A percentile compares a stretch with the other conserved stretches of the same genome.
These are phyloP conservation scores for Fratercula arctica DNA, from an alignment of 2,797 vertebrate species.

Conservation along the genomic window DNA sequence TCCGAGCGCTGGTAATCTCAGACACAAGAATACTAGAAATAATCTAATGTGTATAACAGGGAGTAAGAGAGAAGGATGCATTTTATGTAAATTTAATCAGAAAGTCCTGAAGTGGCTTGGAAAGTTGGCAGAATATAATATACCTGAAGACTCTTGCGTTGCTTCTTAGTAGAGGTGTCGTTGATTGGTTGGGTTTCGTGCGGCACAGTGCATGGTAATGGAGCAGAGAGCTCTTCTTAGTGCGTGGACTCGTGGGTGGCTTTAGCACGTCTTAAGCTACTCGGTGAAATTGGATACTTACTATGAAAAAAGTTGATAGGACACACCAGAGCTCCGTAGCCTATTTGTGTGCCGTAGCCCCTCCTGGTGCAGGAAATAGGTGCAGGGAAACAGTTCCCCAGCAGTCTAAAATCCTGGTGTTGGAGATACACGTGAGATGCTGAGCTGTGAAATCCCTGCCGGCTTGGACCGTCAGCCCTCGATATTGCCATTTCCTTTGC, in stretches of 20 bases:
- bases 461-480: not conserved
- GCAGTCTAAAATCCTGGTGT: not conserved
- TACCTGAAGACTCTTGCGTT: not conserved
- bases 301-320: not conserved
- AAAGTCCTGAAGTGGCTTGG: slow-evolving; percentile 41
- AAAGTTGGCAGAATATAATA: slow-evolving; percentile 12
- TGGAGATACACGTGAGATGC: not conserved
- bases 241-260: fast-evolving
- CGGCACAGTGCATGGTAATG: fast-evolving
- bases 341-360: not conserved
- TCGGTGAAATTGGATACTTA: not conserved
- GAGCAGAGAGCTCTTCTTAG: not conserved
- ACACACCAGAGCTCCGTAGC: not conserved
- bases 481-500: not conserved
- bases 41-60: slow-evolving; percentile 8
- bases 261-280: not conserved
- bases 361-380: fast-evolving
- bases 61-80: slow-evolving; percentile 28
- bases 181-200: fast-evolving
- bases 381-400: not conserved
- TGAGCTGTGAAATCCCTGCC: not conserved
- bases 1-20: not conserved
- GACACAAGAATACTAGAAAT: slow-evolving; percentile 11
- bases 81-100: slow-evolving; percentile 69
- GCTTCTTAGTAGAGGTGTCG: not conserved